Percentiles rank a stretch among this genome's conserved stretches.
Evolutionary conservation across 2,113 vertebrate genomes (phyloP).

Genomic region (Spizaetus ornatus): DNA sequence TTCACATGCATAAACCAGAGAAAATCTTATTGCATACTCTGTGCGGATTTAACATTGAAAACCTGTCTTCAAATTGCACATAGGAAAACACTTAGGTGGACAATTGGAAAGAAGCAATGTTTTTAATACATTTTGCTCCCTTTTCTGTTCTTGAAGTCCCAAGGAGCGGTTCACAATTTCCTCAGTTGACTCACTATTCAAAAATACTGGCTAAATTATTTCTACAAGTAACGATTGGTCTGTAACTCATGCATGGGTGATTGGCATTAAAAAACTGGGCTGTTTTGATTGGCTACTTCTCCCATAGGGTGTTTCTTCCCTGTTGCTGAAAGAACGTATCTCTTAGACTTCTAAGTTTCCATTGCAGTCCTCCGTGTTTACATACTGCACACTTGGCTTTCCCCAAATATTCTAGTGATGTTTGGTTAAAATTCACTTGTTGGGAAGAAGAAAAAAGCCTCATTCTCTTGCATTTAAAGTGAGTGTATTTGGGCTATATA

Average conservation of each 20-base stretch:
- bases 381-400: neutral
- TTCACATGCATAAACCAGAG: neutral
- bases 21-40: neutral
- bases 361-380: neutral
- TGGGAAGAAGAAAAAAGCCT: neutral
- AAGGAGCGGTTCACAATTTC: neutral
- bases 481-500: neutral
- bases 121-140: neutral
- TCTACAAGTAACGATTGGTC: neutral
- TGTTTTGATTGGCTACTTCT: neutral
- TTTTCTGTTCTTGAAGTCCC: neutral
- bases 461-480: neutral
- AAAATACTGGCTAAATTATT: neutral
- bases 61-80: neutral
- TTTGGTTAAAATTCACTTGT: conserved; percentile 17
- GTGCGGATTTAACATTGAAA: neutral
- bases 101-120: neutral
- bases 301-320: neutral
- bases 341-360: neutral
- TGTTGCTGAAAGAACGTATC: neutral
- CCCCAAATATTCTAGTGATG: neutral
- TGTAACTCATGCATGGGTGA: neutral
- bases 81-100: neutral
- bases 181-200: neutral
- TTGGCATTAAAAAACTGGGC: neutral